Base-by-base conservation (phyloP, 2,888 invertebrate species). In the Taphrorychus bicolor region DNA sequence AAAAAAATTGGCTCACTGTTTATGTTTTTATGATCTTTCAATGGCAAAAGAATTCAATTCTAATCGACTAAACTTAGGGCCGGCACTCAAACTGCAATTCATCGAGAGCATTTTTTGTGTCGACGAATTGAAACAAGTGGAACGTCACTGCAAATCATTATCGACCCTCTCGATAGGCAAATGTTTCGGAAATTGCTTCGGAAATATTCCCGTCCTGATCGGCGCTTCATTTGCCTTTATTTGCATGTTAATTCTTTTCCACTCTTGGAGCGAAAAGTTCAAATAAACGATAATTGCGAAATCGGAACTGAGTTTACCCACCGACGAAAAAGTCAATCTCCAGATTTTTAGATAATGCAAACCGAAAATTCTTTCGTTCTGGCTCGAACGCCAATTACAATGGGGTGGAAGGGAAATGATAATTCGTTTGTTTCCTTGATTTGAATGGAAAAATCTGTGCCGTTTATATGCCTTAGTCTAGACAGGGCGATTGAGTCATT, bases 151-250 rank as follows among this genome's bases (percentile, higher is more conserved):
- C 21, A 72, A 75, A 73, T 72, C 69, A 75, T 75, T 75, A 73
- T 68, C 67, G 66, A 62, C 54, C 71, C 67, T 71, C 71, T 75
- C 75, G 77, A 76, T 76, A 75, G 76, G 74, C 77, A 76, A 78
- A 77, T 77, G 76, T 76, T 76, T 76, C 78, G 79, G 79, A 80
- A 79, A 79, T 79, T 78, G 77, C 74, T 74, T 78, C 78, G 78
- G 78, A 78, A 79, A 76, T 77, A 77, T 76, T 77, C 73, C 72
- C 76, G 73, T 75, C 74, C 74, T 74, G 75, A 73, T 76, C 76
- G 75, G 74, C 75, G 74, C 76, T 76, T 77, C 77, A 78, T 79
- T 79, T 77, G 76, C 78, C 74, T 76, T 76, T 75, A 79, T 79
- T 79, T 78, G 77, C 78, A 78, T 79, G 74, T 76, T 77, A 76